These are phyloP conservation scores for Drosophila incognita DNA, from an alignment of 2,888 invertebrate genomes.

Conservation along the genomic window DNA sequence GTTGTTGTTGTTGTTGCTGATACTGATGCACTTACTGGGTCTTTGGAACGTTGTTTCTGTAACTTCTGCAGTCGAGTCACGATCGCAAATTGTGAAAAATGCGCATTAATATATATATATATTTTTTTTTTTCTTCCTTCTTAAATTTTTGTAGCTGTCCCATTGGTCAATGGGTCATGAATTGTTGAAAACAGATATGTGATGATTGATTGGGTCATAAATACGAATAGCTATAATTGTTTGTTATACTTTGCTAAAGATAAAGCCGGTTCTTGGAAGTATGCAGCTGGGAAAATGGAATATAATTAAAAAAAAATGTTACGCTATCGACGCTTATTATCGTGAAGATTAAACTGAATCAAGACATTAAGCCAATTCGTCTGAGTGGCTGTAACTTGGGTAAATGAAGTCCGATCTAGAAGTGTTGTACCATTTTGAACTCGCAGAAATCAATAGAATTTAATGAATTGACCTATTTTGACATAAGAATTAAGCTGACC, in stretches of 20 bases:
- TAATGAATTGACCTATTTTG: neutral
- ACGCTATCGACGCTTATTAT: neutral
- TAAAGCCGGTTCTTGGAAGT: neutral
- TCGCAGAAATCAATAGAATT: neutral
- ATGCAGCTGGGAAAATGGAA: neutral
- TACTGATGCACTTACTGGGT: conserved; percentile 73
- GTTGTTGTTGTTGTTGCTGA: conserved; percentile 25
- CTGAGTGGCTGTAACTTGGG: neutral
- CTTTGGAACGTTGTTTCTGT: conserved; percentile 58
- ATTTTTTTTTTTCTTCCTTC: conserved; percentile 23
- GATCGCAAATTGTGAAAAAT: conserved; percentile 74
- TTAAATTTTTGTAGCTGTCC: conserved; percentile 57
- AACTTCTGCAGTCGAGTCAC: conserved; percentile 33
- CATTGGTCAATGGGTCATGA: conserved; percentile 31
- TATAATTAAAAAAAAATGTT: neutral
- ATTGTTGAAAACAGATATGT: conserved; percentile 34
- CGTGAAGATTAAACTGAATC: neutral
- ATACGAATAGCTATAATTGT: neutral
- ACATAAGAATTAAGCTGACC: neutral
- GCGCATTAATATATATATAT: conserved; percentile 49
- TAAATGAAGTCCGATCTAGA: neutral
- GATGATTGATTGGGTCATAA: conserved; percentile 10
- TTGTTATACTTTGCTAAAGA: neutral
- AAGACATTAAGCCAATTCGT: neutral
- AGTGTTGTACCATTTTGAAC: neutral